phyloP scores from a whole-genome alignment of 2,113 vertebrate species.

The Boulengeromyrus knoepffleri region DNA sequence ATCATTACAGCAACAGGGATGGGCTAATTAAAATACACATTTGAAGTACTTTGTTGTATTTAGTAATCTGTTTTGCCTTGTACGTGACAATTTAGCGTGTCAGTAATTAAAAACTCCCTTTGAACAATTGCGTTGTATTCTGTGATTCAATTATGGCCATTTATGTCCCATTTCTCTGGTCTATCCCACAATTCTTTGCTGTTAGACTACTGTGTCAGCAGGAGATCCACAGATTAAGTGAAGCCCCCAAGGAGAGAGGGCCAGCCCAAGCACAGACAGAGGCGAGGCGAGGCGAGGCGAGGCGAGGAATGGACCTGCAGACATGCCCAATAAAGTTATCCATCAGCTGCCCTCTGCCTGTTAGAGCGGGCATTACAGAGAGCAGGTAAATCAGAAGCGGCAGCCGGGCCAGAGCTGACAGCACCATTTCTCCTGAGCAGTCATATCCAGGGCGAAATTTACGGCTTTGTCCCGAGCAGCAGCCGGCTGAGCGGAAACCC shows the following conservation, averaged over 20 bases:
- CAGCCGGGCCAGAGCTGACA: background rate
- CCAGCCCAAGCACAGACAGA: background rate
- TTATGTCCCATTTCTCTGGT: background rate
- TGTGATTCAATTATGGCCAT: background rate
- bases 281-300: background rate
- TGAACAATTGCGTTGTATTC: background rate
- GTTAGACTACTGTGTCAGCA: background rate
- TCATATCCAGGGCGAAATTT: background rate
- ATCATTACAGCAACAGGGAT: background rate
- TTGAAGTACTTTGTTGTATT: background rate
- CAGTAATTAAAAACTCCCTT: background rate
- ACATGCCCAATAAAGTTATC: background rate
- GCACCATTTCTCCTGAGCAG: background rate
- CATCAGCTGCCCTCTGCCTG: background rate
- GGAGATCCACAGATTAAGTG: background rate
- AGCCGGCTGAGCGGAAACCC: background rate
- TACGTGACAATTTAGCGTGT: background rate
- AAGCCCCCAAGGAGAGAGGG: background rate
- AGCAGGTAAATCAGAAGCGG: background rate
- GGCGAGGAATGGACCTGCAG: background rate
- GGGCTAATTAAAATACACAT: background rate
- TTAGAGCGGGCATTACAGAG: background rate
- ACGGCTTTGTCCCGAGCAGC: background rate
- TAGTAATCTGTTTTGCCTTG: background rate
- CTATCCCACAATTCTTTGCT: background rate